Conservation (phyloP, 1,140 invertebrate species). For the Penaeus vannamei region DNA sequence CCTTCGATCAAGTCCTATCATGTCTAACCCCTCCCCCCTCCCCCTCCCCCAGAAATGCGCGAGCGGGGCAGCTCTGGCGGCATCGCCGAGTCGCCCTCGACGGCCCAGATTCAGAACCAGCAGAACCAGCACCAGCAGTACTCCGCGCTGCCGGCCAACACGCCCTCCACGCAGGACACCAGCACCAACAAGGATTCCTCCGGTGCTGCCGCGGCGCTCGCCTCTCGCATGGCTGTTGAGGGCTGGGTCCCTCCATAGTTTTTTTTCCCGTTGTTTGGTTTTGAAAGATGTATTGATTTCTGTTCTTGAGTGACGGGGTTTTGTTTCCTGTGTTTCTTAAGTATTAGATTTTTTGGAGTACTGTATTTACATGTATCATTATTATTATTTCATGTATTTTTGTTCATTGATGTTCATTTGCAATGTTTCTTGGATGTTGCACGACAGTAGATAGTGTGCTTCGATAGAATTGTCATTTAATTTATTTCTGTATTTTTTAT, state of each 20-base stretch:
- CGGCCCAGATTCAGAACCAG: conserved; percentile 82
- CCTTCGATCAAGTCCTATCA: neutral
- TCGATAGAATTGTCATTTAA: too few relatives aligned
- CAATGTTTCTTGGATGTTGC: too few relatives aligned
- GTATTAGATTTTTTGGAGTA: too few relatives aligned
- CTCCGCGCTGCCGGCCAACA: conserved; percentile 61
- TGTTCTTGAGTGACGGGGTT: neutral
- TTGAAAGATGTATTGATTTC: conserved; percentile 73
- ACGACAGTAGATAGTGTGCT: too few relatives aligned
- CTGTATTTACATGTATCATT: too few relatives aligned
- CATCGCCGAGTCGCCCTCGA: conserved; percentile 79
- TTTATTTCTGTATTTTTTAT: too few relatives aligned
- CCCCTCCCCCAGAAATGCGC: conserved; percentile 49
- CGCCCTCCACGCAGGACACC: conserved; percentile 67
- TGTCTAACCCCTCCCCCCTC: too few relatives aligned
- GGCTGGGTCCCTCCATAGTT: conserved; percentile 69
- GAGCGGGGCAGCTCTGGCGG: conserved; percentile 54
- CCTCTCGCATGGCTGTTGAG: conserved; percentile 4
- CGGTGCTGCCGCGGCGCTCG: conserved; percentile 41
- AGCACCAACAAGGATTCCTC: conserved; percentile 70
- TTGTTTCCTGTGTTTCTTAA: neutral
- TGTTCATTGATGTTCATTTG: too few relatives aligned
- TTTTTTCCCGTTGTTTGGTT: too few relatives aligned
- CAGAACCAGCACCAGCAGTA: conserved; percentile 68
- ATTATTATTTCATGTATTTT: too few relatives aligned